phyloP scores from a whole-genome alignment of 2,113 vertebrate species.

The Sula dactylatra region DNA sequence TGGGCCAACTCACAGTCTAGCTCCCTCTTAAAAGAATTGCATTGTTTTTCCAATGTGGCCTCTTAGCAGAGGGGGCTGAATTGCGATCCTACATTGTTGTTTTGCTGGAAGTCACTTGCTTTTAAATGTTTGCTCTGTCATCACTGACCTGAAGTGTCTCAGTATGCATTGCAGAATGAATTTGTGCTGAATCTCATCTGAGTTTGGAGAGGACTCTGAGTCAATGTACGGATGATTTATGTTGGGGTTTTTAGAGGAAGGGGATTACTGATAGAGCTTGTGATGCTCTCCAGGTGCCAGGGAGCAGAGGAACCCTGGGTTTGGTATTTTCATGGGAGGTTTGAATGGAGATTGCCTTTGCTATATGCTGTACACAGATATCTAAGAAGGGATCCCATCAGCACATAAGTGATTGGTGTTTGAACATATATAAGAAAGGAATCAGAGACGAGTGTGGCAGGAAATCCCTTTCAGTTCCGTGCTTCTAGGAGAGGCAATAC shows the following conservation, averaged over 20 bases:
- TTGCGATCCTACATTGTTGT: fast-evolving
- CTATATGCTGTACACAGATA: not conserved
- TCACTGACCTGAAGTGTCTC: not conserved
- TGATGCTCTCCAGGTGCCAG: not conserved
- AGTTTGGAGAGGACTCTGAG: fast-evolving
- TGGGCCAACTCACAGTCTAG: not conserved
- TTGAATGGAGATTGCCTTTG: not conserved
- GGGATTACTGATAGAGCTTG: not conserved
- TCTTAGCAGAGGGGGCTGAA: not conserved
- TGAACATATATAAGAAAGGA: not conserved
- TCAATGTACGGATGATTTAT: not conserved
- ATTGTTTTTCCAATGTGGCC: not conserved
- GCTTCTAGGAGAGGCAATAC: slow-evolving; percentile 19
- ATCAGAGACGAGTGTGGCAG: not conserved
- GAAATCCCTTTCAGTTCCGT: slow-evolving; percentile 13
- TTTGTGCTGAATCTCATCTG: not conserved
- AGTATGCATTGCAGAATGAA: not conserved
- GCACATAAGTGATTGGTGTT: not conserved
- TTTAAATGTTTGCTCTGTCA: not conserved
- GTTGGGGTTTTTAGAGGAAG: not conserved
- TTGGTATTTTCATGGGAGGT: not conserved
- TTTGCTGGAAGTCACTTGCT: not conserved
- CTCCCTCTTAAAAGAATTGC: not conserved
- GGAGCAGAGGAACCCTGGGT: not conserved
- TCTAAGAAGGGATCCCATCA: not conserved